Evolutionary conservation across 2,888 invertebrate genomes (phyloP), one percentile per base, ranked within the genome.

Genomic region (Pammene aurita): DNA sequence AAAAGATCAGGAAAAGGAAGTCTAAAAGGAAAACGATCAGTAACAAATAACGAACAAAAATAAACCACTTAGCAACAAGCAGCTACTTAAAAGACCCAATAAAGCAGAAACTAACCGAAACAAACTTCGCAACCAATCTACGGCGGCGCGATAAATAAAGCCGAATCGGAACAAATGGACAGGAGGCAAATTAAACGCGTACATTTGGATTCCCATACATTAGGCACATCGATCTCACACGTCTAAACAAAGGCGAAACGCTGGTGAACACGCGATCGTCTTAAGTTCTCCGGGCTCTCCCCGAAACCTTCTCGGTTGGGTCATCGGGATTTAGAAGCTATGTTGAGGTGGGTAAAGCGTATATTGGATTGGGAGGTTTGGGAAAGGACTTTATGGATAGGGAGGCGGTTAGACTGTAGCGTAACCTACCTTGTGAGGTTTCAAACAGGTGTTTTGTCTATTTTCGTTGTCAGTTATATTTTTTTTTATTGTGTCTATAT

Each of bases 101-200:
- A 77, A 77, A 58, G 60, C 60, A 62, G 62, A 62, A 64, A 69
- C 64, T 65, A 69, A 60, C 65, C 52, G 38, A 41, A 70, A 70
- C 70, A 56, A 66, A 67, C 55, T 70, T 66, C 57, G 57, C 70
- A 82, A 80, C 83, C 87, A 87, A 89, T 88, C 82, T 82, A 78
- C 76, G 74, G 75, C 75, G 80, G 79, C 78, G 81, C 90, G 80
- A 91, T 92, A 92, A 92, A 92, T 90, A 90, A 87, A 82, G 79
- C 79, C 81, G 80, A 85, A 92, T 92, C 90, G 90, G 88, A 90
- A 90, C 88, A 85, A 92, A 92, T 92, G 90, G 90, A 91, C 92
- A 90, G 84, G 83, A 86, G 86, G 88, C 87, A 88, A 92, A 91
- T 92, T 92, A 90, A 90, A 88, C 87, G 78, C 78, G 76, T 84